A percentile compares a stretch with the other conserved stretches of the same genome.
Conservation (phyloP, 2,797 vertebrate genomes). For the Galaxias olidus region DNA sequence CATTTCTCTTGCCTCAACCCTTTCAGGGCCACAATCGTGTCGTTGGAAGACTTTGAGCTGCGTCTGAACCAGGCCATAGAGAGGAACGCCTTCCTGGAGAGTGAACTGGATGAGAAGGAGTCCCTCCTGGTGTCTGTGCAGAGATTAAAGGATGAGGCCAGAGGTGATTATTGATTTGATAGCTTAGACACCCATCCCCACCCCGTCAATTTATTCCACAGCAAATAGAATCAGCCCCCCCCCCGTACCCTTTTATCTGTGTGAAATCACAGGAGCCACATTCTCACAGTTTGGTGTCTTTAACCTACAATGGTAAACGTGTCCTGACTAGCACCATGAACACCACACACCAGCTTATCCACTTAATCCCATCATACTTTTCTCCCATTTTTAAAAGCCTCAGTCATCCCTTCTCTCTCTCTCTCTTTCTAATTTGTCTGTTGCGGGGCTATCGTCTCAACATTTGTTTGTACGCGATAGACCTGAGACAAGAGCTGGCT, state of each 20-base stretch:
- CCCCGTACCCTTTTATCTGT: neutral
- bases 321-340: no score
- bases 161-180: constrained; percentile 75
- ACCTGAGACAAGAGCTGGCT: constrained; percentile 91
- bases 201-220: neutral
- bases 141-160: constrained; percentile 94
- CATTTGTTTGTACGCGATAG: constrained; percentile 54
- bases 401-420: neutral
- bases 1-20: neutral
- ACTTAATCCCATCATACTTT: no score
- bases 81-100: constrained; percentile 97
- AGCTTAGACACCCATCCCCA: neutral
- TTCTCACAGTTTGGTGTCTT: neutral
- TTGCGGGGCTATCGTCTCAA: neutral
- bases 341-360: no score
- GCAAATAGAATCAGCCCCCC: neutral
- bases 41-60: constrained; percentile 96
- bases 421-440: neutral
- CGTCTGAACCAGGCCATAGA: constrained; percentile 97
- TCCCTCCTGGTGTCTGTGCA: constrained; percentile 94
- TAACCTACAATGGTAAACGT: neutral
- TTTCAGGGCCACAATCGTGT: constrained; percentile 91
- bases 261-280: neutral
- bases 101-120: constrained; percentile 97
- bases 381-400: no score